Conservation (phyloP, 1,140 invertebrate species). For the roundworm (Caenorhabditis elegans) region DNA sequence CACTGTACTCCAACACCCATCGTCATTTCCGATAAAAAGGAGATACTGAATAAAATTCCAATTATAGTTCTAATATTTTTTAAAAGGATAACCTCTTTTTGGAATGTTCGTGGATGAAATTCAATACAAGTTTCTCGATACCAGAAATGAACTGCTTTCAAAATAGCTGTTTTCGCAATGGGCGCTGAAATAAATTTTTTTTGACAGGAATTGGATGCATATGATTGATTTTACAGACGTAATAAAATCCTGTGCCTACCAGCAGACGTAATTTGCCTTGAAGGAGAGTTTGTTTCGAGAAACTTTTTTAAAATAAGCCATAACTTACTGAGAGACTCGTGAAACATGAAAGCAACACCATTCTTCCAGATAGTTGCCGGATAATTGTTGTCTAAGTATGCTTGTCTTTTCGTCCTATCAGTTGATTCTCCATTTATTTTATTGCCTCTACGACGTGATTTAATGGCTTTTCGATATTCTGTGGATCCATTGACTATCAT, state of each 20-base stretch:
- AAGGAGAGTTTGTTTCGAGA: too few relatives aligned
- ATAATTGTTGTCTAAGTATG: constrained; percentile 14
- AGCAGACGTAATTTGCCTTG: too few relatives aligned
- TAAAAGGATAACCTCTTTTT: neutral
- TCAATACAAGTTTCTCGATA: constrained; percentile 44
- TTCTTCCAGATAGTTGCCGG: constrained; percentile 34
- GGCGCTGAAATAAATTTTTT: neutral
- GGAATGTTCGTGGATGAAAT: constrained; percentile 21
- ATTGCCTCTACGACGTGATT: neutral
- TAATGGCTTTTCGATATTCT: neutral
- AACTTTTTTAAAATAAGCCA: neutral
- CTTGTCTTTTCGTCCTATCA: neutral
- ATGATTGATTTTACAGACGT: too few relatives aligned
- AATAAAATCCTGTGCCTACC: too few relatives aligned
- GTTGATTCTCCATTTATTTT: neutral
- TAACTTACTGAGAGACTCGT: constrained; percentile 29
- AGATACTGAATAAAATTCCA: neutral
- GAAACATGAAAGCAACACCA: constrained; percentile 34
- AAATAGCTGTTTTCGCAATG: constrained; percentile 14
- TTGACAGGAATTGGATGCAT: too few relatives aligned
- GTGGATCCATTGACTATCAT: constrained; percentile 13
- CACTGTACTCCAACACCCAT: constrained; percentile 47
- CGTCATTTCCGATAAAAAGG: constrained; percentile 37
- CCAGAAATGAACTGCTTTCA: constrained; percentile 40
- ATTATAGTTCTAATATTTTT: neutral